Evolutionary conservation across 2,113 vertebrate genomes (phyloP).

Genomic region (Elaphurus davidianus): DNA sequence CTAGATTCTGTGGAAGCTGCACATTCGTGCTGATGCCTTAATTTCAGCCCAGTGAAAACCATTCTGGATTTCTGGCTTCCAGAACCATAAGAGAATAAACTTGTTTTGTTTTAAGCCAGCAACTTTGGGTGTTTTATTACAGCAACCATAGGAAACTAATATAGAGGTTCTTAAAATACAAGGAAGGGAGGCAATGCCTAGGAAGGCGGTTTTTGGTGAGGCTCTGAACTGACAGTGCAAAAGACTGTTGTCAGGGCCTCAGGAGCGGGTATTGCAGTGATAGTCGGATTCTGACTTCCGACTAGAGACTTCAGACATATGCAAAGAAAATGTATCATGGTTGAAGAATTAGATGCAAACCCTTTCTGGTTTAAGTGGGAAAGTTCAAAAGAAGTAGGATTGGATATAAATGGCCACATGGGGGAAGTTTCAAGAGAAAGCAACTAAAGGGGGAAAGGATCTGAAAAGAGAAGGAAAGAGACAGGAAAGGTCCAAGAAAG

Average conservation of each 20-base stretch:
- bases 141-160: neutral
- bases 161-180: neutral
- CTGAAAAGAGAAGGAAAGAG: neutral
- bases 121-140: neutral
- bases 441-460: neutral
- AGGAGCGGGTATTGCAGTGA: accelerated
- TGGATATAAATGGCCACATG: neutral
- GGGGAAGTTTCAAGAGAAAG: neutral
- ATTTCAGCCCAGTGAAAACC: neutral
- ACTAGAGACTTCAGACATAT: neutral
- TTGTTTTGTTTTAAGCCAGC: neutral
- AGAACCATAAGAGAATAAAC: neutral
- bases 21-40: neutral
- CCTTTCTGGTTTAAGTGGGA: neutral
- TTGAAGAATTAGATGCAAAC: neutral
- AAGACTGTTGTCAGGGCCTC: too few species aligned
- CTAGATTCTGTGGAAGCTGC: neutral
- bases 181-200: neutral
- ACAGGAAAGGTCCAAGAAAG: neutral
- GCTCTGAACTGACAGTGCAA: neutral
- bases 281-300: neutral
- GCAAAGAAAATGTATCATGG: neutral
- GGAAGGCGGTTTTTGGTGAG: neutral
- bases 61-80: neutral
- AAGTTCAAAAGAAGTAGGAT: neutral